Evolutionary conservation across 2,888 invertebrate genomes (phyloP), one percentile per base, ranked within the genome.

Genomic region (Cynaeus angustus): DNA sequence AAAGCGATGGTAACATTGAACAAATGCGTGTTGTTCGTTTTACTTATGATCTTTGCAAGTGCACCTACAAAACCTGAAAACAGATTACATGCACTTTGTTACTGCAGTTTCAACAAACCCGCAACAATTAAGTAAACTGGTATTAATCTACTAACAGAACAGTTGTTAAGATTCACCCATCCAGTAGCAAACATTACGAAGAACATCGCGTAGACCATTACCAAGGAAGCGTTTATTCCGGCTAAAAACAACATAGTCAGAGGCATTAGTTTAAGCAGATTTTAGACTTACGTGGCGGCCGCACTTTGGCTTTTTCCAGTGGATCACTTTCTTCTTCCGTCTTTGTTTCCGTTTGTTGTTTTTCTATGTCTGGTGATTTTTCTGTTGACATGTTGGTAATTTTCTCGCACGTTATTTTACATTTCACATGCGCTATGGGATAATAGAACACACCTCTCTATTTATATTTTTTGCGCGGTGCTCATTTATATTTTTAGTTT

Each of bases 121-220:
- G 83, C 81, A 13, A 84, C 79, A 59, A 84, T 83, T 52, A 84
- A 70, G 73, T 84, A 84, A 61, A 84, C 79, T 5, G 84, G 83
- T 62, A 84, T 83, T 53, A 84, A 72, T 50, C 77, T 77, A 67
- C 80, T 82, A 8, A 82, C 66, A 1, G 83, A 75, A 70, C 84
- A 84, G 59, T 74, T 81, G 66, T 83, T 82, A 16, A 84, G 67
- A 70, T 80, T 83, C 1, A 83, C 76, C 77, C 81, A 81, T 28
- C 84, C 84, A 13, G 81, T 78, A 8, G 81, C 75, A 58, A 84
- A 82, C 79, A 81, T 82, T 12, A 76, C 67, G 58, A 82, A 80
- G 66, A 83, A 80, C 16, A 83, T 71, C 5, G 79, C 79, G 66
- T 83, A 84, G 10, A 83, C 75, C 68, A 83, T 61, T 8, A 84